phyloP scores from a whole-genome alignment of 2,113 vertebrate genomes.

The Galbula dea region DNA sequence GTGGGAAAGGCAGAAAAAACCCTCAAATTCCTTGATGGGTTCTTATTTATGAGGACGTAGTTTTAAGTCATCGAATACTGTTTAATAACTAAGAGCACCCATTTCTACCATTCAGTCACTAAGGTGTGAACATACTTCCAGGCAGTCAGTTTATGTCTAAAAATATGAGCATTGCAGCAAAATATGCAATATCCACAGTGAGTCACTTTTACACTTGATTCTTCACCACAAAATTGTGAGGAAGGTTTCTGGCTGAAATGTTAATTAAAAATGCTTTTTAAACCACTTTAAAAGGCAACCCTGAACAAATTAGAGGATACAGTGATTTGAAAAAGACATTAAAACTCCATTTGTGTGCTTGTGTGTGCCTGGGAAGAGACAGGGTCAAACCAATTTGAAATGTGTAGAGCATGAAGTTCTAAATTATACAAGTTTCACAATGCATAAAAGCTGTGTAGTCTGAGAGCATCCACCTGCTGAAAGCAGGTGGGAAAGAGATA shows the following conservation, averaged over 20 bases:
- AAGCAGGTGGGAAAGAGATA: conserved; percentile 51
- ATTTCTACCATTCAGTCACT: background rate
- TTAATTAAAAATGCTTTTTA: conserved; percentile 14
- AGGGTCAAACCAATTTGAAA: conserved; percentile 53
- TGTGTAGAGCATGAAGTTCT: conserved; percentile 1
- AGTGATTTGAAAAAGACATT: background rate
- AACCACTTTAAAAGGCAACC: background rate
- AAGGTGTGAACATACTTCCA: background rate
- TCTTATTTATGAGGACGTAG: background rate
- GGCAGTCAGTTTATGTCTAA: background rate
- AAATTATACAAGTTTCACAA: conserved; percentile 29
- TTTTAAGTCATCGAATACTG: background rate
- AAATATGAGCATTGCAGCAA: background rate
- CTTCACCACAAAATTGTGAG: background rate
- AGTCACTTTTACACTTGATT: background rate
- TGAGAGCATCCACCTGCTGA: conserved; percentile 1
- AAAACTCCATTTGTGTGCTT: background rate
- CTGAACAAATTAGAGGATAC: conserved; percentile 23
- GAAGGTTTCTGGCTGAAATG: background rate
- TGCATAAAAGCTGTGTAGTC: background rate
- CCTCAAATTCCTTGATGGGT: background rate
- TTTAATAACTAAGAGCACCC: background rate
- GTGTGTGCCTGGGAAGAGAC: background rate
- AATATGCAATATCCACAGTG: background rate
- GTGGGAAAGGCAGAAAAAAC: background rate